These are phyloP conservation scores for Orthosia cruda DNA, from an alignment of 2,888 invertebrate genomes.

Conservation along the genomic window DNA sequence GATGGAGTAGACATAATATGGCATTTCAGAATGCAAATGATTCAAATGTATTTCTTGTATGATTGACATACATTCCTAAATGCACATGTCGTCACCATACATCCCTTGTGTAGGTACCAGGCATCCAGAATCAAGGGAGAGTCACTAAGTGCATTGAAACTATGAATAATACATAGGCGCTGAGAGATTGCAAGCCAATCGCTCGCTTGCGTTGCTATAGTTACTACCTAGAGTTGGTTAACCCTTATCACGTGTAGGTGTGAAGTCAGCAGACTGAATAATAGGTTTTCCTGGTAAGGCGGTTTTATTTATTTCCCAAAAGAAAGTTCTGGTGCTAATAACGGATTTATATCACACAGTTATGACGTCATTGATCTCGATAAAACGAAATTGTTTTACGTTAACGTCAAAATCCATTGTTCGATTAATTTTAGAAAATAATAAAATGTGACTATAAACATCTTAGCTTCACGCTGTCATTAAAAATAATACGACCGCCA, in stretches of 20 bases:
- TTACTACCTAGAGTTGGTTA: constrained; percentile 2
- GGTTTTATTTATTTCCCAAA: neutral
- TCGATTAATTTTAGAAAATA: constrained; percentile 38
- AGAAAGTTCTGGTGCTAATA: neutral
- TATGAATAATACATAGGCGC: constrained; percentile 66
- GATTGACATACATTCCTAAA: neutral
- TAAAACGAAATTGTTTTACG: constrained; percentile 17
- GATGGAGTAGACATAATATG: too few relatives aligned
- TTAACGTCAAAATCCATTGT: constrained; percentile 39
- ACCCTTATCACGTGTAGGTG: constrained; percentile 3
- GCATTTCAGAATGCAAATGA: too few relatives aligned
- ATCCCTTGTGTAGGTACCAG: constrained; percentile 31
- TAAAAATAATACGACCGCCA: constrained; percentile 44
- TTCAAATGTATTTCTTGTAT: neutral
- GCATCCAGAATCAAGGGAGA: constrained; percentile 27
- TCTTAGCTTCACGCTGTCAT: constrained; percentile 1
- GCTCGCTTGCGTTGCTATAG: constrained; percentile 37
- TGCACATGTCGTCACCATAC: constrained; percentile 3
- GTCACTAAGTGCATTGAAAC: constrained; percentile 61
- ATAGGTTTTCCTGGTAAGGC: neutral
- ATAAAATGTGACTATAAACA: constrained; percentile 31
- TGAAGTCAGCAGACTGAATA: constrained; percentile 13
- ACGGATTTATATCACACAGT: neutral
- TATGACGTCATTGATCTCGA: constrained; percentile 17
- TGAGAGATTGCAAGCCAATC: constrained; percentile 66